These are phyloP conservation scores for Tetrao urogallus DNA, from an alignment of 2,113 vertebrate genomes.

Conservation along the genomic window DNA sequence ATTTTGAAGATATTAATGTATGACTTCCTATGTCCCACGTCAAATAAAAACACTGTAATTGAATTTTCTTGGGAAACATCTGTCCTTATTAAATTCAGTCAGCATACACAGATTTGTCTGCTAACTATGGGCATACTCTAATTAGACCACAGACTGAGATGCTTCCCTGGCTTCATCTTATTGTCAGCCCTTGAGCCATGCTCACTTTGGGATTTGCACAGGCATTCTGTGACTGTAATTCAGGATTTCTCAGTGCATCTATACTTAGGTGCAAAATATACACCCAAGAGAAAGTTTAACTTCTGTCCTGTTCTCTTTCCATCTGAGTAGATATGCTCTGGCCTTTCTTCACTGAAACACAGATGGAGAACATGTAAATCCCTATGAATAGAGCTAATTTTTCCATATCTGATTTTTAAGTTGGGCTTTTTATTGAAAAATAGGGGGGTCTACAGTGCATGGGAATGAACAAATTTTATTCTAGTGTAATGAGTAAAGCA, in stretches of 20 bases:
- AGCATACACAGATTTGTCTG: neutral
- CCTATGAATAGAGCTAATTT: neutral
- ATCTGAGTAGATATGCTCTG: too few relatives aligned
- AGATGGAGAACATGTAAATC: neutral
- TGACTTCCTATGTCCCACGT: neutral
- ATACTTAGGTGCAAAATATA: neutral
- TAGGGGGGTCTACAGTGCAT: neutral
- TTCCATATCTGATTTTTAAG: neutral
- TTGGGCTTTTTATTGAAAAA: neutral
- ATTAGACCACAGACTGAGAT: neutral
- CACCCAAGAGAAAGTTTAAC: neutral
- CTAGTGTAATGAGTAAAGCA: neutral
- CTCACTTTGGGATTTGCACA: fast-evolving
- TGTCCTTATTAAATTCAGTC: neutral
- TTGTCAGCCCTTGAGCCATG: neutral
- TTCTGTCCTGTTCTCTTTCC: neutral
- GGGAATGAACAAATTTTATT: neutral
- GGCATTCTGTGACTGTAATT: neutral
- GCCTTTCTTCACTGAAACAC: neutral
- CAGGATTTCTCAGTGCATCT: neutral
- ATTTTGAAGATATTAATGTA: neutral
- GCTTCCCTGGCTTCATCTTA: fast-evolving
- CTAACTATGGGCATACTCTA: neutral
- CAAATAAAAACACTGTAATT: neutral
- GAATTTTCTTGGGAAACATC: neutral